Conservation (phyloP, 2,113 vertebrate genomes). For the Mormyrus lacerda region DNA sequence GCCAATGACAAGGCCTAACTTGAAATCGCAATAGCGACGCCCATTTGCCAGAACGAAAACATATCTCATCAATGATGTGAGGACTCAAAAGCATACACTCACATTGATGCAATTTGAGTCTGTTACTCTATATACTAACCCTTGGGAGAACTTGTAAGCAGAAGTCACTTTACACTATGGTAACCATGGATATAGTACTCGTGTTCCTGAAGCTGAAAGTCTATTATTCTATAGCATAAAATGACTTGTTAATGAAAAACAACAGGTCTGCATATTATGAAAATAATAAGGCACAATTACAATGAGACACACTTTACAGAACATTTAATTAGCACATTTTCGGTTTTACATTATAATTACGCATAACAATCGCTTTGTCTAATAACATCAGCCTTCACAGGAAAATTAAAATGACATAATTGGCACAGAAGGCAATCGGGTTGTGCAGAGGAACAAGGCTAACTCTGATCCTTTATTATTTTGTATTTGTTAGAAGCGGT, state of each 20-base stretch:
- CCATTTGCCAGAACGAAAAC: background rate
- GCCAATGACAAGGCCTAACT: background rate
- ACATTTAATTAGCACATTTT: background rate
- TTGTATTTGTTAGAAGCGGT: background rate
- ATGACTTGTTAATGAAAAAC: background rate
- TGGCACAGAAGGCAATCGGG: background rate
- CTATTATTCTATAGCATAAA: background rate
- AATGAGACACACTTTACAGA: background rate
- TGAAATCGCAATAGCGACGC: background rate
- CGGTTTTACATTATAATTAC: background rate
- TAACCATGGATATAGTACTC: background rate
- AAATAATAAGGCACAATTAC: background rate
- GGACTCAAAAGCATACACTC: background rate
- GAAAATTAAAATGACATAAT: background rate
- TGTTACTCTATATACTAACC: background rate
- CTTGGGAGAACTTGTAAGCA: background rate
- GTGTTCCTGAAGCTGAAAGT: background rate
- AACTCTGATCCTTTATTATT: background rate
- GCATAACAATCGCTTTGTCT: background rate
- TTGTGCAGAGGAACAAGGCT: background rate
- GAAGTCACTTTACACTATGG: background rate
- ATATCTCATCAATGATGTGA: background rate
- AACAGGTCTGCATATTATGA: background rate
- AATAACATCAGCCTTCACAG: background rate
- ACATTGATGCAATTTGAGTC: background rate